Percentiles rank a stretch among this genome's conserved stretches.
These are phyloP conservation scores for Pelosia muscerda DNA, from an alignment of 2,888 invertebrate genomes.

Conservation along the genomic window DNA sequence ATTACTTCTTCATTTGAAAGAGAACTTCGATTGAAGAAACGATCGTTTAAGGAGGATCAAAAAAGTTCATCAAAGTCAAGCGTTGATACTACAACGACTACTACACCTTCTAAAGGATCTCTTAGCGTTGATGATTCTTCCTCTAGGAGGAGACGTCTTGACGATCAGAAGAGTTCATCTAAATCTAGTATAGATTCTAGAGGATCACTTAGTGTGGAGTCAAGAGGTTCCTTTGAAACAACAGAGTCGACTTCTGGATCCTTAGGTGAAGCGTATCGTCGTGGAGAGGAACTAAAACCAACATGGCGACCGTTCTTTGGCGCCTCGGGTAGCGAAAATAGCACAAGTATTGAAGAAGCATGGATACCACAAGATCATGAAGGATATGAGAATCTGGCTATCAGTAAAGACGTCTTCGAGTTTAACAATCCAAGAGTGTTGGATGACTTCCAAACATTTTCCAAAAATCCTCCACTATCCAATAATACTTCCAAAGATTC, in stretches of 20 bases:
- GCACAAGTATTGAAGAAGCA: conserved; percentile 94
- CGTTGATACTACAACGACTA: conserved; percentile 83
- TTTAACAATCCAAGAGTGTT: conserved; percentile 77
- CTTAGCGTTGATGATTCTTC: conserved; percentile 84
- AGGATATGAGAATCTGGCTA: conserved; percentile 85
- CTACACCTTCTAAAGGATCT: conserved; percentile 83
- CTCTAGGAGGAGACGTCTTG: conserved; percentile 77
- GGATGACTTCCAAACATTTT: conserved; percentile 84
- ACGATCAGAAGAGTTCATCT: conserved; percentile 86
- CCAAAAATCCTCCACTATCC: conserved; percentile 81
- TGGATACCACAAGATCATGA: conserved; percentile 93
- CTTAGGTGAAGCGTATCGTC: conserved; percentile 89
- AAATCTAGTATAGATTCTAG: conserved; percentile 89
- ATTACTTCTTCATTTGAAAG: conserved; percentile 81
- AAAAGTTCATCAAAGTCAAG: conserved; percentile 88
- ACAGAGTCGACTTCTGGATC: conserved; percentile 92
- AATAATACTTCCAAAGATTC: conserved; percentile 84
- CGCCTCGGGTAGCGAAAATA: conserved; percentile 92
- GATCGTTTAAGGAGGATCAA: conserved; percentile 80
- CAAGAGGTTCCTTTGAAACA: conserved; percentile 90
- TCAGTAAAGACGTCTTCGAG: conserved; percentile 82
- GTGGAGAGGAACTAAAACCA: conserved; percentile 91
- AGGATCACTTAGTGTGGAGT: conserved; percentile 89
- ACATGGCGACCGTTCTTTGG: conserved; percentile 94
- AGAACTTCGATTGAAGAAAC: conserved; percentile 74